These are phyloP conservation scores for Aegotheles bennettii DNA, from an alignment of 2,113 vertebrate species.

Conservation along the genomic window DNA sequence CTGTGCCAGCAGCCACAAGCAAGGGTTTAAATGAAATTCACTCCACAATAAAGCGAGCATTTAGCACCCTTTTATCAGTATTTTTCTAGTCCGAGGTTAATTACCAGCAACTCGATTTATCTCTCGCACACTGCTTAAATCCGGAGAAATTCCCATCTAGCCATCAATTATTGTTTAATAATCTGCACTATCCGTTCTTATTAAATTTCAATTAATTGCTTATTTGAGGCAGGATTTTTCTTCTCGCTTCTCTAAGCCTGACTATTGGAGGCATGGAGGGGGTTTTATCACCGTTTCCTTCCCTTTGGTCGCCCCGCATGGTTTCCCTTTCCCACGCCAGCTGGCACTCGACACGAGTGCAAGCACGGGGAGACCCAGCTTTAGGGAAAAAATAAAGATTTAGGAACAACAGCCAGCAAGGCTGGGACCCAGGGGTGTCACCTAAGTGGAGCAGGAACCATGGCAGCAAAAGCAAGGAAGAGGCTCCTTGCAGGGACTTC, in stretches of 20 bases:
- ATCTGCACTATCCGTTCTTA: slow-evolving; percentile 49
- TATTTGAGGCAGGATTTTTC: slow-evolving; percentile 34
- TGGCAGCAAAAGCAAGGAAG: fast-evolving
- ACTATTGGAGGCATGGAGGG: not conserved
- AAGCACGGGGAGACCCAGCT: fast-evolving
- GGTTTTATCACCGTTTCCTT: not conserved
- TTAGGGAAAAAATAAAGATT: not conserved
- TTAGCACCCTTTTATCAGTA: slow-evolving; percentile 28
- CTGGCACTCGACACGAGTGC: not conserved
- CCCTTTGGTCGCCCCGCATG: not conserved
- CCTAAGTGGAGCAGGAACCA: not conserved
- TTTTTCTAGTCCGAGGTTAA: slow-evolving; percentile 20
- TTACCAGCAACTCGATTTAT: slow-evolving; percentile 39
- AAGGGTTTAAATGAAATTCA: slow-evolving; percentile 30
- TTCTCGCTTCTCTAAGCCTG: slow-evolving; percentile 16
- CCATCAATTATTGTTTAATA: slow-evolving; percentile 69
- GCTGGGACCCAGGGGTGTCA: not conserved
- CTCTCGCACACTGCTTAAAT: not conserved
- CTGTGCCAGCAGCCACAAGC: not conserved
- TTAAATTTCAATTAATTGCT: slow-evolving; percentile 64
- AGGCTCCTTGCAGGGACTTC: not conserved
- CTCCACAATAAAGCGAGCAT: slow-evolving; percentile 12
- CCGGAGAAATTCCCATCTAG: slow-evolving; percentile 51
- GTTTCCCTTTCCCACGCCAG: not conserved
- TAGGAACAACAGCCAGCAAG: not conserved